Evolutionary conservation across 2,888 invertebrate species (phyloP).

Genomic region (Orthosia gracilis): DNA sequence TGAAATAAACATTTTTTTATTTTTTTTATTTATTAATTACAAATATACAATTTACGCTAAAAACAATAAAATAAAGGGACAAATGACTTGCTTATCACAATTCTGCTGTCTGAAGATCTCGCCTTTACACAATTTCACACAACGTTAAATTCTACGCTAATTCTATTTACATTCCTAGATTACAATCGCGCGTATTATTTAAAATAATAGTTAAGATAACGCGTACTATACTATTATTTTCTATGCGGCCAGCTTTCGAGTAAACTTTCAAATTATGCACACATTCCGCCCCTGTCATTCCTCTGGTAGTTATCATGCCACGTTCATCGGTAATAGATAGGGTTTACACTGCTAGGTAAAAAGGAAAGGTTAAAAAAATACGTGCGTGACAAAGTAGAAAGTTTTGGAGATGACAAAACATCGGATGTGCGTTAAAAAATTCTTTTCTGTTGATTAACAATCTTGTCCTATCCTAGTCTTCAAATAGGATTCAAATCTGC

Average conservation of each 20-base stretch:
- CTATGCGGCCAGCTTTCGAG: slow-evolving; percentile 29
- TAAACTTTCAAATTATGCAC: slow-evolving; percentile 55
- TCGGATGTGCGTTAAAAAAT: background rate
- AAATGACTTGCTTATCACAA: background rate
- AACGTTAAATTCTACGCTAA: background rate
- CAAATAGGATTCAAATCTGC: too few relatives aligned
- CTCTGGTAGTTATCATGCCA: slow-evolving; percentile 39
- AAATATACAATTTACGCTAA: background rate
- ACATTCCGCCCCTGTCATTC: slow-evolving; percentile 51
- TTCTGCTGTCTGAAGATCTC: background rate
- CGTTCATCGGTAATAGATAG: slow-evolving; percentile 41
- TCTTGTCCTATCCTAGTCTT: background rate
- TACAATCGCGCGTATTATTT: slow-evolving; percentile 25
- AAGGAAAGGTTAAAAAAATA: background rate
- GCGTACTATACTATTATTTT: slow-evolving; percentile 14
- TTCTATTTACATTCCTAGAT: slow-evolving; percentile 18
- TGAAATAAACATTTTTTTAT: too few relatives aligned
- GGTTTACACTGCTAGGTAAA: slow-evolving; percentile 27
- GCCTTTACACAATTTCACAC: background rate
- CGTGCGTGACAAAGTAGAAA: slow-evolving; percentile 19
- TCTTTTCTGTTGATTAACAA: background rate
- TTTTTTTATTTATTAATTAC: too few relatives aligned
- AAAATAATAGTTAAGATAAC: slow-evolving; percentile 31
- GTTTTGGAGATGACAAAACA: slow-evolving; percentile 1
- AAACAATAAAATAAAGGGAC: background rate